phyloP scores from a whole-genome alignment of 92 coral and sea anemone species.

The Phenganax marumi region DNA sequence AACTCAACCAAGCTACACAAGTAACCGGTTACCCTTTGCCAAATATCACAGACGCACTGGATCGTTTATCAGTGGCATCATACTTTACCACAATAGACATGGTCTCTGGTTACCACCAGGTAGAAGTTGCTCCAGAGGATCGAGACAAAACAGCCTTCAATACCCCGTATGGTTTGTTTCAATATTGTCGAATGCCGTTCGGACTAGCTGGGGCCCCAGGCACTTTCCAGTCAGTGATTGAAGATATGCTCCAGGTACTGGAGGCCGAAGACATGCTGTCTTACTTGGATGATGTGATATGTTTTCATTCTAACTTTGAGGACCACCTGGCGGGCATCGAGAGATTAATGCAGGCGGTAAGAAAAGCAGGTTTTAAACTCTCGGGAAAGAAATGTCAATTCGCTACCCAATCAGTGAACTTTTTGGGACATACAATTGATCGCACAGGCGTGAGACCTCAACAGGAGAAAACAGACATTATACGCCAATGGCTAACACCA shows the following conservation, averaged over 20 bases:
- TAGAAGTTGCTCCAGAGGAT: slow-evolving; percentile 52
- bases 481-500: slow-evolving; percentile 39
- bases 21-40: slow-evolving; percentile 50
- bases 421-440: slow-evolving; percentile 54
- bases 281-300: slow-evolving; percentile 58
- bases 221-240: slow-evolving; percentile 38
- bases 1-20: slow-evolving; percentile 48
- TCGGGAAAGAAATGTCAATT: slow-evolving; percentile 59
- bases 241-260: background rate
- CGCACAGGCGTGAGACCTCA: slow-evolving; percentile 54
- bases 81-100: slow-evolving; percentile 50
- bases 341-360: slow-evolving; percentile 42
- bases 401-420: slow-evolving; percentile 44
- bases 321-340: slow-evolving; percentile 51
- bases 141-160: slow-evolving; percentile 54
- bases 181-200: slow-evolving; percentile 57
- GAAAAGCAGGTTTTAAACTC: slow-evolving; percentile 54
- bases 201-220: slow-evolving; percentile 61
- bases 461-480: slow-evolving; percentile 59
- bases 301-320: slow-evolving; percentile 51
- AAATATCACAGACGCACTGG: slow-evolving; percentile 36
- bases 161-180: slow-evolving; percentile 57
- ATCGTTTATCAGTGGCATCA: slow-evolving; percentile 43
- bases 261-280: slow-evolving; percentile 55
- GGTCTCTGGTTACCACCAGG: slow-evolving; percentile 56